These are phyloP conservation scores for Oreochromis tanganicae DNA, from an alignment of 2,113 vertebrate genomes.

Conservation along the genomic window DNA sequence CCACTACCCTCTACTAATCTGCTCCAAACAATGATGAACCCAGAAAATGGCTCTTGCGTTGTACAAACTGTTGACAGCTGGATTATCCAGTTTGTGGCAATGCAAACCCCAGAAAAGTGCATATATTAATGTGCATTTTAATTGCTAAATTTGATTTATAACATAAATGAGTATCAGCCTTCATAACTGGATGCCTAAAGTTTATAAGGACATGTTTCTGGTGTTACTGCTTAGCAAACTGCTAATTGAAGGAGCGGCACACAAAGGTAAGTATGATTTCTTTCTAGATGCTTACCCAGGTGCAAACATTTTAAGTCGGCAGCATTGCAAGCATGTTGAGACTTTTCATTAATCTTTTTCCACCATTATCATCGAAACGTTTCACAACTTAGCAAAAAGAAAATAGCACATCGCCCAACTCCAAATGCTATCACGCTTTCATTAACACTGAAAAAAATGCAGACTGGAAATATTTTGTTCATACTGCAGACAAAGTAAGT, in stretches of 20 bases:
- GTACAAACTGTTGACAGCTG: slow-evolving; percentile 73
- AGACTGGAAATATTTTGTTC: background rate
- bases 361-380: background rate
- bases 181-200: background rate
- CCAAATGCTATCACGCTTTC: background rate
- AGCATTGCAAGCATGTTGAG: background rate
- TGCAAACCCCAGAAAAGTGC: slow-evolving; percentile 44
- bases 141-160: background rate
- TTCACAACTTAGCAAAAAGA: background rate
- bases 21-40: slow-evolving; percentile 72
- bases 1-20: slow-evolving; percentile 74
- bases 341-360: background rate
- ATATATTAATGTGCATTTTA: slow-evolving; percentile 15
- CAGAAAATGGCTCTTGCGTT: slow-evolving; percentile 73
- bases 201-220: background rate
- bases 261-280: background rate
- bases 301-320: background rate
- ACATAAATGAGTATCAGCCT: background rate
- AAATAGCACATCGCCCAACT: background rate
- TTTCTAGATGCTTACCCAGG: background rate
- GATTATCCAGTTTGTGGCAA: slow-evolving; percentile 67
- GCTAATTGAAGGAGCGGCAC: background rate
- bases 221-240: background rate
- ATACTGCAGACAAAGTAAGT: background rate
- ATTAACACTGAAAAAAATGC: background rate